Evolutionary conservation across 2,888 invertebrate genomes (phyloP).

Genomic region (Cephus sareptanus): DNA sequence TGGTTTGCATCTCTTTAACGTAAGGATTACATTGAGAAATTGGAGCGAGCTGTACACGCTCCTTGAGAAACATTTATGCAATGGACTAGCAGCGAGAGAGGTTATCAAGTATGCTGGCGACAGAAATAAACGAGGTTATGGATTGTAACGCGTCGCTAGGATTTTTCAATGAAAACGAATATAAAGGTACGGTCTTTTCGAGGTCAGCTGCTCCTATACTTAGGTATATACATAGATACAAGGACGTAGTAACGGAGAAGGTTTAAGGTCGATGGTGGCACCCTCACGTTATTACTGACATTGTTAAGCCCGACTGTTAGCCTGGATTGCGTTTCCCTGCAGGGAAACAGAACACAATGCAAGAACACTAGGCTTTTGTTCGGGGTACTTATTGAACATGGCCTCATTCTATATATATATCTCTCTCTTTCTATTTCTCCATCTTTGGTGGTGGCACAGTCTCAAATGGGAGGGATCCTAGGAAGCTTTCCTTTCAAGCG

Average conservation of each 20-base stretch:
- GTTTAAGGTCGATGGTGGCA: neutral
- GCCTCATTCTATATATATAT: neutral
- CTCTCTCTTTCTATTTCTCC: neutral
- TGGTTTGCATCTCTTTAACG: neutral
- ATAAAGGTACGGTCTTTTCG: neutral
- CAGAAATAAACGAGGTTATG: neutral
- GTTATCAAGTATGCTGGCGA: neutral
- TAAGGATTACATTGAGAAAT: neutral
- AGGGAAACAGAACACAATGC: neutral
- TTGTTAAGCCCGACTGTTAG: constrained; percentile 2
- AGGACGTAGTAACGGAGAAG: neutral
- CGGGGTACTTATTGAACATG: neutral
- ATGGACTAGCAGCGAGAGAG: neutral
- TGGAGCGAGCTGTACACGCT: neutral
- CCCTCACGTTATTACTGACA: neutral
- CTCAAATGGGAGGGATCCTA: neutral
- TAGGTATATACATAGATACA: neutral
- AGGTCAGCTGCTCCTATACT: neutral
- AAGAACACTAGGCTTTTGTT: constrained; percentile 6
- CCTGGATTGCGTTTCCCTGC: neutral
- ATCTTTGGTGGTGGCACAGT: neutral
- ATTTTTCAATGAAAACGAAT: neutral
- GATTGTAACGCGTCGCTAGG: neutral
- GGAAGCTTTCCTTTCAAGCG: neutral
- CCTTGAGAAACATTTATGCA: neutral